Percentiles rank a stretch among this genome's conserved stretches.
Conservation (phyloP, 30 jellyfish, hydroid and myxozoan species). For the Pelagia noctiluca region DNA sequence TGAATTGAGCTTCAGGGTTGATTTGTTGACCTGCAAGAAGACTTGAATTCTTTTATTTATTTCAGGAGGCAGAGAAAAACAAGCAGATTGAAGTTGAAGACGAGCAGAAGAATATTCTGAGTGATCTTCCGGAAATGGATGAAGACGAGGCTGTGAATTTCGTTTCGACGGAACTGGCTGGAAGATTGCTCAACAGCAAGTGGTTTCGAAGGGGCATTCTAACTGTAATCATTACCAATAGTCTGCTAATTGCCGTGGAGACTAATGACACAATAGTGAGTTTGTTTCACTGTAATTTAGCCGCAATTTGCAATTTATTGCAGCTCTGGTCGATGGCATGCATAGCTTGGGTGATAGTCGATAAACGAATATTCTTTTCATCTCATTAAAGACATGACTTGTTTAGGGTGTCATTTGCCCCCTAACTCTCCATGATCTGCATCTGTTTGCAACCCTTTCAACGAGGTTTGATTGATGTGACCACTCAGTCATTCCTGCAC, state of each 20-base stretch:
- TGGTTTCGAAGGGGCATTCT: constrained; percentile 74
- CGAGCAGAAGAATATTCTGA: constrained; percentile 58
- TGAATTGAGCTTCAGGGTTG: no score
- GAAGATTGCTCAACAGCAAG: constrained; percentile 76
- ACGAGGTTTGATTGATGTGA: no score
- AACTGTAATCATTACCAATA: constrained; percentile 79
- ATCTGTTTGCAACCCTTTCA: no score
- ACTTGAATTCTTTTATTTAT: no score
- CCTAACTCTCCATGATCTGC: no score
- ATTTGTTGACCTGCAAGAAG: no score
- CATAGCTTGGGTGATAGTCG: not conserved
- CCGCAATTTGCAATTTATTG: not conserved
- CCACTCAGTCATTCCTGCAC: no score
- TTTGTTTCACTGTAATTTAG: not conserved
- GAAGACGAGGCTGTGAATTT: constrained; percentile 84
- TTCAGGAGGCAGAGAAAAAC: constrained; percentile 10
- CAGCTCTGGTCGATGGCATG: not conserved
- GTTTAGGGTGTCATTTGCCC: no score
- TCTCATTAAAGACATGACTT: no score
- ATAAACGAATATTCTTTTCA: no score
- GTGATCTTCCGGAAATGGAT: constrained; percentile 73
- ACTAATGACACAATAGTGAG: constrained; percentile 84
- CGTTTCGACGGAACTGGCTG: constrained; percentile 85
- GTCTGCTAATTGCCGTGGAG: constrained; percentile 89
- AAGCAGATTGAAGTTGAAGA: constrained; percentile 40